These are phyloP conservation scores for Cantharis nigra DNA, from an alignment of 2,888 invertebrate genomes.

Conservation along the genomic window DNA sequence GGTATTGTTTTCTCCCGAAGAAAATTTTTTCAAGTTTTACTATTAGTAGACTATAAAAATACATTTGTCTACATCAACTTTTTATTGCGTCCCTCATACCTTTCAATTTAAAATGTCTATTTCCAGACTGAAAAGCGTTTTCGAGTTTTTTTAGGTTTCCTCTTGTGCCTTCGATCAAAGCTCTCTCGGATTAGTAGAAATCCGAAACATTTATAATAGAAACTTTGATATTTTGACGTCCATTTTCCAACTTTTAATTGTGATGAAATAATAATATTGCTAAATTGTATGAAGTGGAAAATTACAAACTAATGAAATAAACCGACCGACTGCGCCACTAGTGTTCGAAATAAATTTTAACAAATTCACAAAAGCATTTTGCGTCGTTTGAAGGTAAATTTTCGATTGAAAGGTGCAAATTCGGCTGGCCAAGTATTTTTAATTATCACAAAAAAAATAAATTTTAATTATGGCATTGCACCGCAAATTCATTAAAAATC, in stretches of 20 bases:
- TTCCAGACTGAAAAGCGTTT: not conserved
- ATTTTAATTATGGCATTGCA: not conserved
- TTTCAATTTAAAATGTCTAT: not conserved
- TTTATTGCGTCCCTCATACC: not conserved
- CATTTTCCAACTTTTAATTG: not conserved
- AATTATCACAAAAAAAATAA: constrained; percentile 2
- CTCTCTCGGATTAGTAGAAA: not conserved
- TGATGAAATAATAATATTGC: not conserved
- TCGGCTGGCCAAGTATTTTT: not conserved
- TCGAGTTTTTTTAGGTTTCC: not conserved
- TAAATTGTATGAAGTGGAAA: not conserved
- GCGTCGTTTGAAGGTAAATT: too few species aligned
- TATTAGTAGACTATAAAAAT: not conserved
- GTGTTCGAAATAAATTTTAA: not conserved
- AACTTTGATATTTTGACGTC: not conserved
- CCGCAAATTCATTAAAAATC: constrained; percentile 11
- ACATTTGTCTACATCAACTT: not conserved
- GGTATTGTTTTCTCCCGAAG: not conserved
- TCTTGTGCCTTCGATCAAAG: not conserved
- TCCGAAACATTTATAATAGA: not conserved
- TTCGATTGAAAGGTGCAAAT: not conserved
- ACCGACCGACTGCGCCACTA: not conserved
- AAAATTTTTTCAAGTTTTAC: not conserved
- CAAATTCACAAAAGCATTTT: not conserved
- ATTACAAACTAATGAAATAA: not conserved